Evolutionary conservation across 2,888 invertebrate genomes (phyloP).

Genomic region (Achlya flavicornis): DNA sequence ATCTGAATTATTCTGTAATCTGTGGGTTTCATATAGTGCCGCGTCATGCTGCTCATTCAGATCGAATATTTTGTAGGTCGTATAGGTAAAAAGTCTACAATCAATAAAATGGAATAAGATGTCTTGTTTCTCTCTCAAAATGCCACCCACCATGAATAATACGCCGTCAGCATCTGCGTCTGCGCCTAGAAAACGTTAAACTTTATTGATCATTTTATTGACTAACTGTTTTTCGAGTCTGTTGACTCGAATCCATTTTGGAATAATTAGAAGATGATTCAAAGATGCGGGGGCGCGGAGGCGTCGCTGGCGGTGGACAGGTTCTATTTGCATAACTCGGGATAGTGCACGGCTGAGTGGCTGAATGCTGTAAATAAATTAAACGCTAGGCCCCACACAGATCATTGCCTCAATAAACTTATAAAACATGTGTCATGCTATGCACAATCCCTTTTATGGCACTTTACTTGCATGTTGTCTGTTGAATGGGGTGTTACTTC

Average conservation of each 20-base stretch:
- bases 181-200: neutral
- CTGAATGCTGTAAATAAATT: slow-evolving; percentile 47
- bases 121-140: neutral
- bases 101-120: neutral
- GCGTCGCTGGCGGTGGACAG: slow-evolving; percentile 42
- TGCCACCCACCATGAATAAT: neutral
- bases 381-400: slow-evolving; percentile 38
- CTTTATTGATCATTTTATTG: slow-evolving; percentile 1
- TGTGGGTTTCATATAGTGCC: no score
- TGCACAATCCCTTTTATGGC: neutral
- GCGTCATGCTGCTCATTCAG: no score
- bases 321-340: slow-evolving; percentile 55
- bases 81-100: neutral
- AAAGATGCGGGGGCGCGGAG: slow-evolving; percentile 41
- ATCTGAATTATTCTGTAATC: no score
- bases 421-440: slow-evolving; percentile 14
- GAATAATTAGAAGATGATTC: slow-evolving; percentile 38
- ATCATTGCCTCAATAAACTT: slow-evolving; percentile 42
- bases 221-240: slow-evolving; percentile 2
- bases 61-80: neutral
- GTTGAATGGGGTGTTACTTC: no score
- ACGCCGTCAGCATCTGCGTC: no score
- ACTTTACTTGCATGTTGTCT: neutral
- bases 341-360: slow-evolving; percentile 45
- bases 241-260: slow-evolving; percentile 15